These are phyloP conservation scores for Gavia stellata DNA, from an alignment of 2,113 vertebrate species.

Conservation along the genomic window DNA sequence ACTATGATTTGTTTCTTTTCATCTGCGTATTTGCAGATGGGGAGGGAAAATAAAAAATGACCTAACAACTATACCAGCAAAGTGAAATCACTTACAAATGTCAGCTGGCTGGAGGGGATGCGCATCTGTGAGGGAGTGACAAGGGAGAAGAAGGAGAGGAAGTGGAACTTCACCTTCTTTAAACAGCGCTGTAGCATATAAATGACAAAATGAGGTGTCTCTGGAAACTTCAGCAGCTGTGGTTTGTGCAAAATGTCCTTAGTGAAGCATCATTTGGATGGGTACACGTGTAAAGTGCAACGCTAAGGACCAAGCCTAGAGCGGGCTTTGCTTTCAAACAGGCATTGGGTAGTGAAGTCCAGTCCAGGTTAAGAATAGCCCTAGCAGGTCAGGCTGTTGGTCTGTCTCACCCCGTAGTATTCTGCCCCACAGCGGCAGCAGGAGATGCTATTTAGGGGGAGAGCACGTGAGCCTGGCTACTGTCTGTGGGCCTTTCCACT, in stretches of 20 bases:
- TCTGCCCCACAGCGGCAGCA: background rate
- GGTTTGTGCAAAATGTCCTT: background rate
- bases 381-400: background rate
- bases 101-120: background rate
- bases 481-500: background rate
- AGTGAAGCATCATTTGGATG: background rate
- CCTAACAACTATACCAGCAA: background rate
- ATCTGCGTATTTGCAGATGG: background rate
- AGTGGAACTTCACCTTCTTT: background rate
- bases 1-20: background rate
- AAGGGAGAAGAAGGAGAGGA: background rate
- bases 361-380: background rate
- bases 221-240: background rate
- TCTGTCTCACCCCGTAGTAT: background rate
- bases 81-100: background rate
- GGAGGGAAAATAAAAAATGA: background rate
- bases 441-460: background rate
- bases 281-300: background rate
- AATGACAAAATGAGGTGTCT: background rate
- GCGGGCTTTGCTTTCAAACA: background rate
- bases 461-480: rapidly evolving
- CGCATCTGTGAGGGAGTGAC: background rate
- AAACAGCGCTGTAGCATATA: background rate
- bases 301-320: background rate
- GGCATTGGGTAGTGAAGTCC: background rate